A percentile compares a stretch with the other conserved stretches of the same genome.
Conservation (phyloP, 2,113 vertebrate species). For the Geococcyx californianus region DNA sequence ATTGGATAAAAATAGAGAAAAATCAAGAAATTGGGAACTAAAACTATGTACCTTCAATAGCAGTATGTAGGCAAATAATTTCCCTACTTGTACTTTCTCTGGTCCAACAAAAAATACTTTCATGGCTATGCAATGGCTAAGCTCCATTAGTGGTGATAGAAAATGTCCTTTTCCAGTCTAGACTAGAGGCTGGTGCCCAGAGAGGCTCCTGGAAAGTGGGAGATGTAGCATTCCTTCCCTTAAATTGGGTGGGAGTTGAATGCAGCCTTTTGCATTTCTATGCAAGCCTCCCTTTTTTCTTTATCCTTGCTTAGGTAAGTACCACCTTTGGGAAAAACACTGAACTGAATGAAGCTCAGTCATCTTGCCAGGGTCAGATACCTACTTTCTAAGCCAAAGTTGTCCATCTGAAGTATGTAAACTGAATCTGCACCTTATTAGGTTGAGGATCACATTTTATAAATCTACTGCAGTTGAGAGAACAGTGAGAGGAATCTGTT, state of each 20-base stretch:
- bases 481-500: conserved; percentile 6
- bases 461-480: neutral
- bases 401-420: neutral
- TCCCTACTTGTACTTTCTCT: neutral
- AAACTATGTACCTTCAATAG: neutral
- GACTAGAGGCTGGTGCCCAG: neutral
- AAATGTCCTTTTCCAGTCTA: neutral
- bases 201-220: neutral
- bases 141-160: neutral
- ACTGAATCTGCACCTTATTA: conserved; percentile 8
- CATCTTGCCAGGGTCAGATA: neutral
- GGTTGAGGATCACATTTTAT: neutral
- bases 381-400: neutral
- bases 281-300: neutral
- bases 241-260: neutral
- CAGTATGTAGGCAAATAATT: neutral
- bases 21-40: neutral
- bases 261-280: neutral
- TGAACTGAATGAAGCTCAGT: neutral
- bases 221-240: neutral
- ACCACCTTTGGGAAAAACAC: neutral
- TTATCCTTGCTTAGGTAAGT: neutral
- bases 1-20: neutral
- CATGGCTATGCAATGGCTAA: neutral
- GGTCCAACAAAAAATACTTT: neutral